Percentiles rank a stretch among this genome's conserved stretches.
phyloP scores from a whole-genome alignment of 2,113 vertebrate genomes.

The Tachycineta bicolor region DNA sequence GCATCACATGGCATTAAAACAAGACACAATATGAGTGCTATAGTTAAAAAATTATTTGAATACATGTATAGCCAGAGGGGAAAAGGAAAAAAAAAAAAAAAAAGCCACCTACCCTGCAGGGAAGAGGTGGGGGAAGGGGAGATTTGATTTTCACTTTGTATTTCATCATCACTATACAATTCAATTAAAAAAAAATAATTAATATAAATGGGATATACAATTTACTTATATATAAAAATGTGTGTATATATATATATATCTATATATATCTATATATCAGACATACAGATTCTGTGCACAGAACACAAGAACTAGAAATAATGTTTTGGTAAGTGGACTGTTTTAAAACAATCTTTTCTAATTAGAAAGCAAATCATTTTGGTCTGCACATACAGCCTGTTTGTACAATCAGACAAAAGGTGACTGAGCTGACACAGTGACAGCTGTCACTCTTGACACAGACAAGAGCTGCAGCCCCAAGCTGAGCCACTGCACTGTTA shows the following conservation, averaged over 20 bases:
- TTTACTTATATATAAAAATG: neutral
- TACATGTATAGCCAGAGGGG: neutral
- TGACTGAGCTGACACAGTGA: neutral
- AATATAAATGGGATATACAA: neutral
- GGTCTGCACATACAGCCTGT: neutral
- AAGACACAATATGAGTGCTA: neutral
- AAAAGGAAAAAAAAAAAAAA: neutral
- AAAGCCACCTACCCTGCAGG: rapidly evolving
- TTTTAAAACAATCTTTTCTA: neutral
- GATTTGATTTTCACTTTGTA: neutral
- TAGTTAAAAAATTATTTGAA: neutral
- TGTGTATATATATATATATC: neutral
- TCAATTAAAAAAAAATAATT: neutral
- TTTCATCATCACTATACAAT: neutral
- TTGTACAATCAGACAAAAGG: neutral
- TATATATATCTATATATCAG: too few relatives aligned
- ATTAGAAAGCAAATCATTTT: neutral
- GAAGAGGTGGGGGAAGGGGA: neutral
- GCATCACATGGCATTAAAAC: neutral
- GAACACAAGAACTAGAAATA: neutral
- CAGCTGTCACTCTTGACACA: neutral
- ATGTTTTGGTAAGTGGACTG: neutral
- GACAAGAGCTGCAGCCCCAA: neutral
- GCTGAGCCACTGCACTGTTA: neutral
- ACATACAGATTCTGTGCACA: neutral